A percentile compares a stretch with the other conserved stretches of the same genome.
These are phyloP conservation scores for Acropora tenuis DNA, from an alignment of 64 coral and sea anemone species.

Conservation along the genomic window DNA sequence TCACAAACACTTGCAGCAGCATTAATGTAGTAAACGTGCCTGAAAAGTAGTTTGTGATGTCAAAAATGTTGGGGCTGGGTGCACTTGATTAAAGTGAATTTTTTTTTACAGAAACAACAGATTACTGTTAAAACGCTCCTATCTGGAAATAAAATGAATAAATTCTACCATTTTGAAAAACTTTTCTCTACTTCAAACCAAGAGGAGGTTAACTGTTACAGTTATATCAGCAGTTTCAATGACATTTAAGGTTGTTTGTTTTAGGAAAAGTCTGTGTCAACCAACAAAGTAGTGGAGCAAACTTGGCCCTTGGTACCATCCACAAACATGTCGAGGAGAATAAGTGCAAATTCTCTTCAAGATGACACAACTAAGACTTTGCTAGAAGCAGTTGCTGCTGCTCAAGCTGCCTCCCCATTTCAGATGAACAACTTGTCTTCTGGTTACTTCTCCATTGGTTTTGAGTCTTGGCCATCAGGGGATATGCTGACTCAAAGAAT, in stretches of 20 bases:
- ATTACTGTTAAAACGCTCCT: too few relatives aligned
- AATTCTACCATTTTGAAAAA: too few relatives aligned
- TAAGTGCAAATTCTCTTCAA: not conserved
- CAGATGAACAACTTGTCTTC: not conserved
- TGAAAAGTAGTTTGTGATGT: too few relatives aligned
- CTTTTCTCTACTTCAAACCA: too few relatives aligned
- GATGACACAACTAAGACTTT: not conserved
- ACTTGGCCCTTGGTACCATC: not conserved
- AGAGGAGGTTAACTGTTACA: not conserved
- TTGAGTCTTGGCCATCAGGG: conserved; percentile 1
- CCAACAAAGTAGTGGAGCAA: not conserved
- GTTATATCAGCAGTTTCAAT: not conserved
- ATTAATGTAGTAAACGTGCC: too few relatives aligned
- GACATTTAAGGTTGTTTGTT: not conserved
- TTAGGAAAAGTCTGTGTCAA: not conserved
- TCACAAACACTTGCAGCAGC: too few relatives aligned
- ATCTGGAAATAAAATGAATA: too few relatives aligned
- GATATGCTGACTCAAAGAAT: not conserved
- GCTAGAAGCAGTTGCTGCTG: not conserved
- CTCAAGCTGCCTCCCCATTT: not conserved
- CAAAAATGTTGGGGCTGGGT: too few relatives aligned
- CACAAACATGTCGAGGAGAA: not conserved
- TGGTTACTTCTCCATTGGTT: conserved; percentile 32
- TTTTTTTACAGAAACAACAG: too few relatives aligned
- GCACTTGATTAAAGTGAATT: too few relatives aligned